Percentiles rank a stretch among this genome's conserved stretches.
Evolutionary conservation across 64 coral and sea anemone genomes (phyloP).

Genomic region (Exaiptasia diaphana): DNA sequence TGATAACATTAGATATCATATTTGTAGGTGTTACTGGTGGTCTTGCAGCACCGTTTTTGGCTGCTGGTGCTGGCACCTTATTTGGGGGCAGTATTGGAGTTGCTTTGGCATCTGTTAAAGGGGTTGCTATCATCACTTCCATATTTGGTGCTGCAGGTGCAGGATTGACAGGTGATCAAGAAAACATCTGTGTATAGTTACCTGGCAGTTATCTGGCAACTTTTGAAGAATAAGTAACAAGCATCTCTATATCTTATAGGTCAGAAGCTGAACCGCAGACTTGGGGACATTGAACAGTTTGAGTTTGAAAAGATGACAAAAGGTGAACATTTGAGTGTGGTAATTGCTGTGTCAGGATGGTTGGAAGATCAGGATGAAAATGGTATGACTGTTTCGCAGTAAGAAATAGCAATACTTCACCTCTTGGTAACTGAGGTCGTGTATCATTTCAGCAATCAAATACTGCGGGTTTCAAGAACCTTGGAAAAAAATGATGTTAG

Average conservation of each 20-base stretch:
- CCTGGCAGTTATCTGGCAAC: too few species aligned
- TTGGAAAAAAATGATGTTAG: slow-evolving; percentile 59
- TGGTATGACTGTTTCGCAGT: neutral
- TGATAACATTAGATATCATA: neutral
- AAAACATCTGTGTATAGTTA: too few species aligned
- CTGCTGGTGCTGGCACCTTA: slow-evolving; percentile 47
- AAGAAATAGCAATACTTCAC: neutral
- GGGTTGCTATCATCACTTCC: slow-evolving; percentile 64
- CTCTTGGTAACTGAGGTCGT: neutral
- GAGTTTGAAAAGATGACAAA: slow-evolving; percentile 15
- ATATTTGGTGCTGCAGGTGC: slow-evolving; percentile 85
- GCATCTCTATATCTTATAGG: too few species aligned
- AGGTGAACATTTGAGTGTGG: neutral
- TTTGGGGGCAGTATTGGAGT: slow-evolving; percentile 49
- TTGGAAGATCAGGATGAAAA: neutral
- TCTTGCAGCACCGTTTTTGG: slow-evolving; percentile 64
- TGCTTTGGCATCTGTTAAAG: slow-evolving; percentile 30
- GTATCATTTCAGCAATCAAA: neutral
- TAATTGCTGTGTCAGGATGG: slow-evolving; percentile 44
- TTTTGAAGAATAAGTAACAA: too few species aligned
- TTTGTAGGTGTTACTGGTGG: slow-evolving; percentile 48
- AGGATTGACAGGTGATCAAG: slow-evolving; percentile 63
- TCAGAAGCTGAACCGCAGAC: slow-evolving; percentile 13
- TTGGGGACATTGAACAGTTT: slow-evolving; percentile 41
- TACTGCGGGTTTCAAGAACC: slow-evolving; percentile 46